Evolutionary conservation across 2,797 vertebrate genomes (phyloP).

Genomic region (Rhinogobio ventralis): DNA sequence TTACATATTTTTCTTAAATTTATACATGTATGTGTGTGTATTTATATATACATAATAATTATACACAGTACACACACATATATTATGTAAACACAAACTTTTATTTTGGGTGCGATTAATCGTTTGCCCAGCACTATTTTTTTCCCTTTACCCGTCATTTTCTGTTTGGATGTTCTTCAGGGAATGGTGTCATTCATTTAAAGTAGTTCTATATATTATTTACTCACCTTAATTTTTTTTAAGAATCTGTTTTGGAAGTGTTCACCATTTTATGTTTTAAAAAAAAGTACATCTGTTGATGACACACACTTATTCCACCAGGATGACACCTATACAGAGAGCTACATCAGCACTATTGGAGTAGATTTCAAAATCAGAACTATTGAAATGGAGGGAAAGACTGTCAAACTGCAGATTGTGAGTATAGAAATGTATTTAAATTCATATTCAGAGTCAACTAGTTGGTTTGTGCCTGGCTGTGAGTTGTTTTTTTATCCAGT

Average conservation of each 20-base stretch:
- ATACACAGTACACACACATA: no score
- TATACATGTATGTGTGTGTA: no score
- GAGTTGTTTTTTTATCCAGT: not conserved
- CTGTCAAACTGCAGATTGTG: conserved; percentile 83
- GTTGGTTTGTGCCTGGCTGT: not conserved
- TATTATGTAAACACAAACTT: no score
- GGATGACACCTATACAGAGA: conserved; percentile 85
- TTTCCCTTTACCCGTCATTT: not conserved
- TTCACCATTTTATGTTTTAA: not conserved
- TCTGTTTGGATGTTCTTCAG: not conserved
- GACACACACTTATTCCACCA: conserved; percentile 48
- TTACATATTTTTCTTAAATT: no score
- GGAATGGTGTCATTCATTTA: not conserved
- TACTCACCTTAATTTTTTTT: not conserved
- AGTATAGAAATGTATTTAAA: conserved; percentile 56
- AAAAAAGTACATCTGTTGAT: not conserved
- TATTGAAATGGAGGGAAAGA: conserved; percentile 82
- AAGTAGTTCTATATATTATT: not conserved
- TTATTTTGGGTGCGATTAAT: no score
- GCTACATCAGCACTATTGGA: conserved; percentile 84
- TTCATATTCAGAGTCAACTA: not conserved
- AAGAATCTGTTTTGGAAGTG: not conserved
- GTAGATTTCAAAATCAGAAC: conserved; percentile 86
- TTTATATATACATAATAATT: no score
- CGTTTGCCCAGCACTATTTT: no score